Evolutionary conservation across 2,113 vertebrate genomes (phyloP).

Genomic region (Cheilinus undulatus): DNA sequence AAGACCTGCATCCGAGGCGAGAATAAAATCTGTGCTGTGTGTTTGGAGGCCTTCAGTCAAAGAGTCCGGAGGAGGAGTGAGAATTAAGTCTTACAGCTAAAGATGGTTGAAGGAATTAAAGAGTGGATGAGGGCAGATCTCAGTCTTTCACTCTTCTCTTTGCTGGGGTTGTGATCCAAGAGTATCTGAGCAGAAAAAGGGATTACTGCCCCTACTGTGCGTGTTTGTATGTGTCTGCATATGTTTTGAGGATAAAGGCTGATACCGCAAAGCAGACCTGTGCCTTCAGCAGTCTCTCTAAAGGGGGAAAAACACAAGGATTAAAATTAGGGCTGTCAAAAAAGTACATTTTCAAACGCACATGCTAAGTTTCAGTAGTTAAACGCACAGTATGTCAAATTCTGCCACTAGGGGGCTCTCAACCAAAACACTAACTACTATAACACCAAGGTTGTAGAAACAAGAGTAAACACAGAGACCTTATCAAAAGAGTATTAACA

Average conservation of each 20-base stretch:
- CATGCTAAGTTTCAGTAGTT: too few relatives aligned
- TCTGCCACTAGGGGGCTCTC: too few relatives aligned
- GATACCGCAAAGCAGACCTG: constrained; percentile 33
- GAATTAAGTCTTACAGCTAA: constrained; percentile 60
- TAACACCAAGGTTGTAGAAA: too few relatives aligned
- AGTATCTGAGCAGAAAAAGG: constrained; percentile 54
- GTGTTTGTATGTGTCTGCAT: constrained; percentile 48
- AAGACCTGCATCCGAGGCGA: constrained; percentile 70
- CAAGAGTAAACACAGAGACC: too few relatives aligned
- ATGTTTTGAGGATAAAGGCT: constrained; percentile 42
- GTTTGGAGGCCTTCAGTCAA: constrained; percentile 60
- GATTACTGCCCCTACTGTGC: constrained; percentile 64
- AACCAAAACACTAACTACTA: too few relatives aligned
- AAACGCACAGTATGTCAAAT: too few relatives aligned
- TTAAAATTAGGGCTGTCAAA: too few relatives aligned
- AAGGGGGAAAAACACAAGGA: neutral
- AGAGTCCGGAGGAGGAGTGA: constrained; percentile 56
- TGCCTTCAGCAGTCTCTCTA: constrained; percentile 15
- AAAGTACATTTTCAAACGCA: too few relatives aligned
- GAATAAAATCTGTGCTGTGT: constrained; percentile 67
- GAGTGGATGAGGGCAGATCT: constrained; percentile 66
- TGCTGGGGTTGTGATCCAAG: constrained; percentile 61
- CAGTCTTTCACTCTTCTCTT: constrained; percentile 55
- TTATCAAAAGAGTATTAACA: too few relatives aligned
- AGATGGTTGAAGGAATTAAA: constrained; percentile 71